A percentile compares a stretch with the other conserved stretches of the same genome.
phyloP scores from a whole-genome alignment of 2,113 vertebrate genomes.

The Alethe diademata region DNA sequence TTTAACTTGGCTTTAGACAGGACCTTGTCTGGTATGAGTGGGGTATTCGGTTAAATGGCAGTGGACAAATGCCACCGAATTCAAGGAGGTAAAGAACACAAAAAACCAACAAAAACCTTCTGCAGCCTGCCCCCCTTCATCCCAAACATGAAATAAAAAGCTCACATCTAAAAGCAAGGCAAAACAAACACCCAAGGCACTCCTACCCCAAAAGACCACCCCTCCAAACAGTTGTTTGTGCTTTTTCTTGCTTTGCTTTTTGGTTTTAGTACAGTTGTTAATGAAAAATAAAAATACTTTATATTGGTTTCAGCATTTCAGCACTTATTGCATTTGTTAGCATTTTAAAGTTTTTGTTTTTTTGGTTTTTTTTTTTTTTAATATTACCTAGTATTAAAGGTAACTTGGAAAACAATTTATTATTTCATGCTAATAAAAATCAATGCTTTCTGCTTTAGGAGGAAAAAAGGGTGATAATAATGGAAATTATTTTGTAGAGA shows the following conservation, averaged over 20 bases:
- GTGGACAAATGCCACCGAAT: neutral
- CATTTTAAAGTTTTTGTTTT: neutral
- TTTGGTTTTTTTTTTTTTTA: neutral
- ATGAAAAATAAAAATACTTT: neutral
- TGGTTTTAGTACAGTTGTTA: neutral
- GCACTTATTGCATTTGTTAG: neutral
- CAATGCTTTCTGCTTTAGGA: neutral
- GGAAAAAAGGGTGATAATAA: neutral
- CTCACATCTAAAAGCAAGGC: neutral
- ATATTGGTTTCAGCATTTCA: neutral
- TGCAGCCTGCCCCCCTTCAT: neutral
- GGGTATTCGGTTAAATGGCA: neutral
- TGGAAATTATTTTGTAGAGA: neutral
- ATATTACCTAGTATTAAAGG: neutral
- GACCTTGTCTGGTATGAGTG: neutral
- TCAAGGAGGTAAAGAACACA: neutral
- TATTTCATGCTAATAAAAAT: neutral
- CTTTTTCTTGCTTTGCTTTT: neutral
- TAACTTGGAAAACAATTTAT: neutral
- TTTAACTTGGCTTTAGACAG: neutral
- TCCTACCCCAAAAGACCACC: accelerated
- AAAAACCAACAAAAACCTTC: accelerated
- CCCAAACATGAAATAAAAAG: neutral
- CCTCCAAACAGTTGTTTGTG: neutral
- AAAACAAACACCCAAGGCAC: neutral